Conservation (phyloP, 1,140 invertebrate genomes). For the Diorhabda elongata region DNA sequence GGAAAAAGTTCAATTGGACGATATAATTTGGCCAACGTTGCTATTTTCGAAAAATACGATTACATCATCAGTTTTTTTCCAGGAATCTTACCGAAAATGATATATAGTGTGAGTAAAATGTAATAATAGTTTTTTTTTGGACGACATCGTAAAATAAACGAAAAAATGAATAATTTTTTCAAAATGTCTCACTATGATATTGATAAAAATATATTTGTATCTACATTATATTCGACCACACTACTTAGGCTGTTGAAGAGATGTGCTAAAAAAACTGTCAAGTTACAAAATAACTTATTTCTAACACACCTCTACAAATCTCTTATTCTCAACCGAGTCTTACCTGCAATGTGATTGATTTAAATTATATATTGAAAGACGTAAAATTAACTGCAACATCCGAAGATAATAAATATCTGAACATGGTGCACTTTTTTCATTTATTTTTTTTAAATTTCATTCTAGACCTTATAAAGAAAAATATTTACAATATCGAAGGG, state of each 20-base stretch:
- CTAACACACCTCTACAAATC: not conserved
- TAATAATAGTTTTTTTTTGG: no score
- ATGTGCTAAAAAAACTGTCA: not conserved
- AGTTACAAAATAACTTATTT: not conserved
- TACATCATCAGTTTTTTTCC: no score
- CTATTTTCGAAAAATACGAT: no score
- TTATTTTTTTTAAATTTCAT: not conserved
- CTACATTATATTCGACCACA: slow-evolving; percentile 23
- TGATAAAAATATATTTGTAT: slow-evolving; percentile 33
- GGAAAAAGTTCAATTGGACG: no score
- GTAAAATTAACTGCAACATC: not conserved
- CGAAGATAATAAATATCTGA: no score
- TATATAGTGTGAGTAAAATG: no score
- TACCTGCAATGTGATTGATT: not conserved
- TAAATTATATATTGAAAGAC: not conserved
- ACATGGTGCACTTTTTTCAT: slow-evolving; percentile 34
- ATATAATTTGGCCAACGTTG: no score
- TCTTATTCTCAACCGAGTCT: not conserved
- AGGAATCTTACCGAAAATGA: no score
- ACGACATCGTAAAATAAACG: slow-evolving; percentile 18
- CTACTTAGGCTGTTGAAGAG: slow-evolving; percentile 9
- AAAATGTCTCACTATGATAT: slow-evolving; percentile 27
- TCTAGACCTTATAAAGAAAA: slow-evolving; percentile 15
- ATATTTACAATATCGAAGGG: slow-evolving; percentile 26
- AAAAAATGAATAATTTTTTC: slow-evolving; percentile 26